Conservation (phyloP, 2,797 vertebrate species). For the Euphonia xanthogaster region DNA sequence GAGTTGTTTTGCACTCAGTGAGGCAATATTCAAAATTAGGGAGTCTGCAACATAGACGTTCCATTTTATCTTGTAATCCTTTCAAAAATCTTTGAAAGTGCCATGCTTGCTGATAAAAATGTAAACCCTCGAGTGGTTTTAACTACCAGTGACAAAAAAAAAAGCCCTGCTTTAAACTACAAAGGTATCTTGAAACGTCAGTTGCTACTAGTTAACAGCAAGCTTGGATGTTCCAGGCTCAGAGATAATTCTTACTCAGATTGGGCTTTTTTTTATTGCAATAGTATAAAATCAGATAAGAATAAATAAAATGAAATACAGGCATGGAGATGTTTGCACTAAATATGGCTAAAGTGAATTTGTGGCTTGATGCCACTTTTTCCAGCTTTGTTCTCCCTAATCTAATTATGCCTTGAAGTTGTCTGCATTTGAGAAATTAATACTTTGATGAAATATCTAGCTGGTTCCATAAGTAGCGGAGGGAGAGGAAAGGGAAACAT, state of each 20-base stretch:
- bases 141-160: constrained; percentile 52
- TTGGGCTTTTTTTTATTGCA: constrained; percentile 52
- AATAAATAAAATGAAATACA: constrained; percentile 75
- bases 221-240: constrained; percentile 66
- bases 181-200: constrained; percentile 72
- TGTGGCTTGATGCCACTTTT: constrained; percentile 90
- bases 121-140: constrained; percentile 67
- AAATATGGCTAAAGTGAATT: constrained; percentile 82
- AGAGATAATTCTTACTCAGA: constrained; percentile 69
- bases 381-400: constrained; percentile 87
- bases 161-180: constrained; percentile 38
- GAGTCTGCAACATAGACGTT: constrained; percentile 7
- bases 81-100: constrained; percentile 67
- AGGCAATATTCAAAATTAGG: constrained; percentile 46
- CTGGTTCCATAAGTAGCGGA: constrained; percentile 83
- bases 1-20: not conserved
- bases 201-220: constrained; percentile 58
- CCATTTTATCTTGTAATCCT: constrained; percentile 62
- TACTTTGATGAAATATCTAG: constrained; percentile 98
- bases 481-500: constrained; percentile 85
- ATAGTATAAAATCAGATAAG: constrained; percentile 75
- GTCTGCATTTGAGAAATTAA: constrained; percentile 99
- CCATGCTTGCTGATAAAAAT: constrained; percentile 65
- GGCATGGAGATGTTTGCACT: constrained; percentile 72
- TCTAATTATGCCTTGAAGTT: constrained; percentile 99